Conservation (phyloP, 2,888 invertebrate genomes). For the Trissolcus brochymenae region DNA sequence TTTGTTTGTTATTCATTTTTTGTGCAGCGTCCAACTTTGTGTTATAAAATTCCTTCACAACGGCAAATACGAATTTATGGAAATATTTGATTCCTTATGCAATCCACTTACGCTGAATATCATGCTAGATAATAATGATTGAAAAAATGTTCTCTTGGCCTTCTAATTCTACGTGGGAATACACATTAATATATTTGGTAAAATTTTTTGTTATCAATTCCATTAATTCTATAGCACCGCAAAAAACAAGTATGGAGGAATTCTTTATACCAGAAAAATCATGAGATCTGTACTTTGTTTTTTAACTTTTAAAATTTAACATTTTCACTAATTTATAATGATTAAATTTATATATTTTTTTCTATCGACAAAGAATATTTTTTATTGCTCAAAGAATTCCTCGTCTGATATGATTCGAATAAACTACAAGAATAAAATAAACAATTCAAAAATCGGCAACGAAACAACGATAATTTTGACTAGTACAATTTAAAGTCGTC, state of each 20-base stretch:
- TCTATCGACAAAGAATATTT: background rate
- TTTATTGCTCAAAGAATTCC: slow-evolving; percentile 2
- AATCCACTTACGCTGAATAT: slow-evolving; percentile 15
- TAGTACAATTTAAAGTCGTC: slow-evolving; percentile 18
- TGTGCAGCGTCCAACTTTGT: slow-evolving; percentile 22
- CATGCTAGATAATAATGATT: no score
- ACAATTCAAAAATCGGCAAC: background rate
- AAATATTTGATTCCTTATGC: slow-evolving; percentile 42
- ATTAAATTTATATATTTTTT: no score
- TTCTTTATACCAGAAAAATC: slow-evolving; percentile 4
- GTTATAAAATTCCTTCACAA: slow-evolving; percentile 42
- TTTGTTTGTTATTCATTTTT: slow-evolving; percentile 6
- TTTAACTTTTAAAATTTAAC: no score
- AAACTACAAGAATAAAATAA: slow-evolving; percentile 2
- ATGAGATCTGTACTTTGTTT: no score
- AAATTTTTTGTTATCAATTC: background rate
- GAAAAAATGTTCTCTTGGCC: background rate
- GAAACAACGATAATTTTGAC: slow-evolving; percentile 25
- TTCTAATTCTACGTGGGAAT: slow-evolving; percentile 30
- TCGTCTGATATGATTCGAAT: slow-evolving; percentile 6
- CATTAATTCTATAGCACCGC: slow-evolving; percentile 21
- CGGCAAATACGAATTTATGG: slow-evolving; percentile 40
- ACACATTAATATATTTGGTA: slow-evolving; percentile 31
- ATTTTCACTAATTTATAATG: no score
- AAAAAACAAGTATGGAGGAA: slow-evolving; percentile 11